Conservation (phyloP, 2,888 invertebrate genomes). For the Caenorhabditis japonica region DNA sequence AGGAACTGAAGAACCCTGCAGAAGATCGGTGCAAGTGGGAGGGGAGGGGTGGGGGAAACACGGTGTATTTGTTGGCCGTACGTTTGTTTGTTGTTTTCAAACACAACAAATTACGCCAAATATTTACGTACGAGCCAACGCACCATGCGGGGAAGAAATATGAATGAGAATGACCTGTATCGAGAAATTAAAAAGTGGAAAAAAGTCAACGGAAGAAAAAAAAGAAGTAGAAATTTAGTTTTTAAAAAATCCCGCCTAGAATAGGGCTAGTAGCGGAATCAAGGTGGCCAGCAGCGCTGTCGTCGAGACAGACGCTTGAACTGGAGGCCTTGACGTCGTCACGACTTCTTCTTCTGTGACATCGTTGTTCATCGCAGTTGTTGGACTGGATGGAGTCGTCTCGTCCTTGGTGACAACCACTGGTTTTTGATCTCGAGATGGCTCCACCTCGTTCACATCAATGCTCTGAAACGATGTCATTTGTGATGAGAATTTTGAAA, state of each 20-base stretch:
- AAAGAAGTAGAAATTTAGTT: too few relatives aligned
- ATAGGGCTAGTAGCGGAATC: conserved; percentile 22
- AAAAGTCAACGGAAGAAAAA: conserved; percentile 3
- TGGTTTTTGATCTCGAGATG: conserved; percentile 58
- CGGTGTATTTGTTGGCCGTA: too few relatives aligned
- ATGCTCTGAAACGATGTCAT: conserved; percentile 34
- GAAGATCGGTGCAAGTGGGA: conserved; percentile 38
- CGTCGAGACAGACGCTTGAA: conserved; percentile 8
- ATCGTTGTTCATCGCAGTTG: conserved; percentile 30
- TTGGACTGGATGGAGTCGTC: conserved; percentile 28
- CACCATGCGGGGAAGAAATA: conserved; percentile 7
- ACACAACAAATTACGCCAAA: conserved; percentile 2
- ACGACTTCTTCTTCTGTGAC: conserved; percentile 27
- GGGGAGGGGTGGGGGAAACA: background rate
- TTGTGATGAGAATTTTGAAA: too few relatives aligned
- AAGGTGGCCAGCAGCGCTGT: conserved; percentile 12
- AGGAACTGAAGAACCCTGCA: conserved; percentile 25
- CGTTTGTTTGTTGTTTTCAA: too few relatives aligned
- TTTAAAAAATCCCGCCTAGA: too few relatives aligned
- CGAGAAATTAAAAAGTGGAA: conserved; percentile 5
- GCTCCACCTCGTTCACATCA: conserved; percentile 54
- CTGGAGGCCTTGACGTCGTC: conserved; percentile 19
- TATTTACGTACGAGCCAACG: background rate
- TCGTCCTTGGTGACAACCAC: conserved; percentile 45
- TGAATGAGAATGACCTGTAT: conserved; percentile 10